These are phyloP conservation scores for Nematopogon swammerdamellus DNA, from an alignment of 2,888 invertebrate species.

Conservation along the genomic window DNA sequence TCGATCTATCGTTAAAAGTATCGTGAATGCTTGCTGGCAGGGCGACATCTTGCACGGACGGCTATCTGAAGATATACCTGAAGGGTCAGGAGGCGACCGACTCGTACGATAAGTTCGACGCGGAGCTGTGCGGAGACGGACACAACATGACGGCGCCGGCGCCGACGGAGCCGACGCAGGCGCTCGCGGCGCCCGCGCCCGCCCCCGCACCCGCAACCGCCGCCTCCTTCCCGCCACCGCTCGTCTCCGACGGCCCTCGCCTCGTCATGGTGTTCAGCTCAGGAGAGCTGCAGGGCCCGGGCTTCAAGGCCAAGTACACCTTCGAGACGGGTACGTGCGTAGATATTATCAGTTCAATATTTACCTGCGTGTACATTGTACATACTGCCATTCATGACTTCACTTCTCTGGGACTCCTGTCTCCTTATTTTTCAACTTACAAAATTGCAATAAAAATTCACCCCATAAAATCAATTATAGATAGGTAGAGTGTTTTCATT, in stretches of 20 bases:
- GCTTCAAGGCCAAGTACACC: constrained; percentile 85
- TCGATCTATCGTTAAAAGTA: too few species aligned
- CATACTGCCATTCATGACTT: too few species aligned
- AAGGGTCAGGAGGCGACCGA: constrained; percentile 91
- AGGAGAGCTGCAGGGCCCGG: constrained; percentile 84
- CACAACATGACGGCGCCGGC: constrained; percentile 13
- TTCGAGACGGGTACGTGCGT: constrained; percentile 81
- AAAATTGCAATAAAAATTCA: too few species aligned
- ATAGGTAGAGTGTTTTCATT: too few species aligned
- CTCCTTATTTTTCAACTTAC: too few species aligned
- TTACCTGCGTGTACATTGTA: too few species aligned
- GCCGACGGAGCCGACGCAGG: constrained; percentile 25
- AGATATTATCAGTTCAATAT: too few species aligned
- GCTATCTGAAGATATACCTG: constrained; percentile 85
- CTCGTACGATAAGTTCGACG: constrained; percentile 90
- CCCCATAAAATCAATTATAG: too few species aligned
- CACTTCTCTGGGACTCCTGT: too few species aligned
- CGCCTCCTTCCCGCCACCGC: constrained; percentile 66
- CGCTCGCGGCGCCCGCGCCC: constrained; percentile 20
- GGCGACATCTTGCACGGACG: constrained; percentile 74
- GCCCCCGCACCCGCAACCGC: constrained; percentile 19
- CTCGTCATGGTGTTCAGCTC: constrained; percentile 95
- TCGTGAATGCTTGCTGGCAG: too few species aligned
- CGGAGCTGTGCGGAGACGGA: constrained; percentile 83
- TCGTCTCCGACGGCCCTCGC: constrained; percentile 88